phyloP scores from a whole-genome alignment of 2,888 invertebrate genomes.

The Andrena praecox region DNA sequence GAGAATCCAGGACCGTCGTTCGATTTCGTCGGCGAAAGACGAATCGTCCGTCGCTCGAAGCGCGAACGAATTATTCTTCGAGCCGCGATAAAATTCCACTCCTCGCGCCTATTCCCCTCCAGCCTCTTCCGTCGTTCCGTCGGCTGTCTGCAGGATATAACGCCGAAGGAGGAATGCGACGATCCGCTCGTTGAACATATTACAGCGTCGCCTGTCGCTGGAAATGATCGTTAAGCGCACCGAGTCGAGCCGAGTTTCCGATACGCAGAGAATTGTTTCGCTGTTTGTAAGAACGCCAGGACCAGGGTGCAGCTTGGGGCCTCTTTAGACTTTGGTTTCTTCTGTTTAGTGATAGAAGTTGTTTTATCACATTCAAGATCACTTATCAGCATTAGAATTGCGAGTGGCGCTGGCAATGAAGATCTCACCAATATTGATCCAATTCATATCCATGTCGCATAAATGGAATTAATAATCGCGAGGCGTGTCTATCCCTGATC shows the following conservation, averaged over 20 bases:
- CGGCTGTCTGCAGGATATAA: background rate
- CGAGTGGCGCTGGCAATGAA: background rate
- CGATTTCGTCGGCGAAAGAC: constrained; percentile 61
- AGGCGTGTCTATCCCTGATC: constrained; percentile 40
- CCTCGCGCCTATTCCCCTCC: constrained; percentile 16
- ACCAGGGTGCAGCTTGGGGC: too few relatives aligned
- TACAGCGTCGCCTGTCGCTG: background rate
- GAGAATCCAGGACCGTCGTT: constrained; percentile 42
- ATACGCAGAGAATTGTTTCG: background rate
- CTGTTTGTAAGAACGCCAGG: background rate
- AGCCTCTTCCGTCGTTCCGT: background rate
- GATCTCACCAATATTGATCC: constrained; percentile 15
- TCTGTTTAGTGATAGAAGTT: too few relatives aligned
- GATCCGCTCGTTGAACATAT: constrained; percentile 2
- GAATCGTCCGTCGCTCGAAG: constrained; percentile 58
- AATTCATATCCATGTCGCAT: constrained; percentile 27
- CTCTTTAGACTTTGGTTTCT: too few relatives aligned
- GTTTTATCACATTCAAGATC: too few relatives aligned
- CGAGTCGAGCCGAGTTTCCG: background rate
- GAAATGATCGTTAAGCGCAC: background rate
- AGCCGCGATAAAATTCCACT: constrained; percentile 64
- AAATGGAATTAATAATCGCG: constrained; percentile 52
- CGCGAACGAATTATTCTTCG: constrained; percentile 64
- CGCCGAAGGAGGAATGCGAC: background rate
- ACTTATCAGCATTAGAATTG: background rate